phyloP scores from a whole-genome alignment of 2,888 invertebrate genomes.

The Penaeus monodon region DNA sequence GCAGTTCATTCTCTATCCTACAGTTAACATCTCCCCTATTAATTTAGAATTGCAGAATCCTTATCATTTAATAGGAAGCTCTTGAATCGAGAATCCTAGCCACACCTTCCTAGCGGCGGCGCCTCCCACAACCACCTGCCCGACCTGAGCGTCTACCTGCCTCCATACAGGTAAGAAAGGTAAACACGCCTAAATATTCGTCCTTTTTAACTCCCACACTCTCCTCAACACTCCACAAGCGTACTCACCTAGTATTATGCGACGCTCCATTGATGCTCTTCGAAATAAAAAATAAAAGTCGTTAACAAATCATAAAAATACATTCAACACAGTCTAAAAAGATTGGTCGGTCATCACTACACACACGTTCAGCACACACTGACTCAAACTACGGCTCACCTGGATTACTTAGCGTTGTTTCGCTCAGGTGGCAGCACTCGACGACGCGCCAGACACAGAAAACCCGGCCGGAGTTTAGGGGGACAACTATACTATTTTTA shows the following conservation, averaged over 20 bases:
- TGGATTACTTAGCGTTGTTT: constrained; percentile 14
- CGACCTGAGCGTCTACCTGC: not conserved
- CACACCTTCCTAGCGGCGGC: constrained; percentile 8
- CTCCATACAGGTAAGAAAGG: not conserved
- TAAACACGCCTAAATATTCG: not conserved
- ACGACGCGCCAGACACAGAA: too few relatives aligned
- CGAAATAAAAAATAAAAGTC: constrained; percentile 16
- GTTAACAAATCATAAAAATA: constrained; percentile 17
- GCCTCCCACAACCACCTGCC: constrained; percentile 18
- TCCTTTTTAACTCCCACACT: not conserved
- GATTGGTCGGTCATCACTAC: constrained; percentile 15
- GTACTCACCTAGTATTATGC: constrained; percentile 23
- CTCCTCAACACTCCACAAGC: not conserved
- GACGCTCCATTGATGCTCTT: constrained; percentile 26
- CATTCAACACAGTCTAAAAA: constrained; percentile 15
- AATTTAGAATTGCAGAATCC: too few relatives aligned
- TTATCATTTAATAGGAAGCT: too few relatives aligned
- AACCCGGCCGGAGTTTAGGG: too few relatives aligned
- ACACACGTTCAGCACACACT: constrained; percentile 24
- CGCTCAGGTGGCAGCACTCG: constrained; percentile 20
- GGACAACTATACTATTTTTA: too few relatives aligned
- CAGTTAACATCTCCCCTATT: too few relatives aligned
- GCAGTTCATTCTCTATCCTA: too few relatives aligned
- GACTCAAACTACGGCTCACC: not conserved
- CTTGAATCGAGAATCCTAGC: not conserved